phyloP scores from a whole-genome alignment of 1,140 invertebrate species.

The Nasonia vitripennis region DNA sequence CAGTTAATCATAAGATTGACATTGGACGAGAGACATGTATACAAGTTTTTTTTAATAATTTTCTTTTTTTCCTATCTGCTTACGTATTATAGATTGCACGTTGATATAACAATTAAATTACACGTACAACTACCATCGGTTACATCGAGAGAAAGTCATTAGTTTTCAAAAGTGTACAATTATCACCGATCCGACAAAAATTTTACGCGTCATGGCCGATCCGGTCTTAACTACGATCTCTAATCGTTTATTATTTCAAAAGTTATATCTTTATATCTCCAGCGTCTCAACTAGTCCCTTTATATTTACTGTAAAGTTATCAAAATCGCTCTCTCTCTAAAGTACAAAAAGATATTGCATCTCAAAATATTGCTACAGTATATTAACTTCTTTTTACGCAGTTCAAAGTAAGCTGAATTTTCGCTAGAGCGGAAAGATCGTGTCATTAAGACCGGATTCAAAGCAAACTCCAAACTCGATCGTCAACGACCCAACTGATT shows the following conservation, averaged over 20 bases:
- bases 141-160: not conserved
- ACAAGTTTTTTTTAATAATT: not conserved
- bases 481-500: not conserved
- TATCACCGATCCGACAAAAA: no score
- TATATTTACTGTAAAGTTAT: not conserved
- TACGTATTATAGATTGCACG: not conserved
- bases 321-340: not conserved
- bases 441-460: not conserved
- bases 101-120: constrained; percentile 8
- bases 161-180: no score
- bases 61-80: not conserved
- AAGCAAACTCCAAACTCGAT: not conserved
- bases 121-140: not conserved
- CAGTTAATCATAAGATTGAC: not conserved
- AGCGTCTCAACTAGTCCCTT: no score
- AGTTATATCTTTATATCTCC: no score
- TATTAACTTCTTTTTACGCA: not conserved
- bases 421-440: not conserved
- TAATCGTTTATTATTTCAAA: no score
- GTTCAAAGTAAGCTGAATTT: not conserved
- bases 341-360: not conserved
- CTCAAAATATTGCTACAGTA: not conserved
- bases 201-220: no score
- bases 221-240: no score
- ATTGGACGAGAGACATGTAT: constrained; percentile 15